Percentiles rank a stretch among this genome's conserved stretches.
Evolutionary conservation across 1,140 invertebrate genomes (phyloP).

Genomic region (Tachypleus tridentatus): DNA sequence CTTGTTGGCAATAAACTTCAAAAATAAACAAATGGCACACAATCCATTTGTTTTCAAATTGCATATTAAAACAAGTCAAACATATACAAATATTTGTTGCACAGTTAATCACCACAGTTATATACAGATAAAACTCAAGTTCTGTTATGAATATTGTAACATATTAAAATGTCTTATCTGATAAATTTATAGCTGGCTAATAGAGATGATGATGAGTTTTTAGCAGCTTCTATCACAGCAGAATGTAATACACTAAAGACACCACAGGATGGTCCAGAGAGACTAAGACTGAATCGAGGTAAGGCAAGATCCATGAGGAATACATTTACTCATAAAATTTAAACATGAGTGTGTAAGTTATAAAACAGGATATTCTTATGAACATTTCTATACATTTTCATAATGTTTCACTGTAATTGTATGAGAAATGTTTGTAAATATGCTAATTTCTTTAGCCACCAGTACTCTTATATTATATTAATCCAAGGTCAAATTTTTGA

Average conservation of each 20-base stretch:
- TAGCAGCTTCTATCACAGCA: conserved; percentile 79
- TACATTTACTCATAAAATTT: conserved; percentile 1
- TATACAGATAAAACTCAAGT: no score
- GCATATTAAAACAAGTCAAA: no score
- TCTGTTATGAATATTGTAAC: neutral
- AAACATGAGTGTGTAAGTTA: conserved; percentile 10
- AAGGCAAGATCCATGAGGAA: conserved; percentile 24
- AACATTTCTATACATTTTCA: conserved; percentile 2
- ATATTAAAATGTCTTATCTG: neutral
- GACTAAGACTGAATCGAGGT: conserved; percentile 72
- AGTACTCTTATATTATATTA: no score
- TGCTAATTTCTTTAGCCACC: no score
- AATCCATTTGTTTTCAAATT: no score
- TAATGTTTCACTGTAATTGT: neutral
- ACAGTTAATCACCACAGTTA: no score
- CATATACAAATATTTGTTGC: no score
- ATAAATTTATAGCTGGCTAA: conserved; percentile 52
- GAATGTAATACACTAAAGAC: conserved; percentile 85
- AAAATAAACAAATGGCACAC: no score
- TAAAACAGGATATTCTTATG: no score
- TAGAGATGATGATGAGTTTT: conserved; percentile 80
- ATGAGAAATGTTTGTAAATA: no score
- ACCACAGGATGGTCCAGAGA: conserved; percentile 78
- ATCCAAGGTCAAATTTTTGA: no score
- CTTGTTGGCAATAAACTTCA: no score